Percentiles rank a stretch among this genome's conserved stretches.
Evolutionary conservation across 2,113 vertebrate genomes (phyloP).

Genomic region (Motacilla tschutschensis): DNA sequence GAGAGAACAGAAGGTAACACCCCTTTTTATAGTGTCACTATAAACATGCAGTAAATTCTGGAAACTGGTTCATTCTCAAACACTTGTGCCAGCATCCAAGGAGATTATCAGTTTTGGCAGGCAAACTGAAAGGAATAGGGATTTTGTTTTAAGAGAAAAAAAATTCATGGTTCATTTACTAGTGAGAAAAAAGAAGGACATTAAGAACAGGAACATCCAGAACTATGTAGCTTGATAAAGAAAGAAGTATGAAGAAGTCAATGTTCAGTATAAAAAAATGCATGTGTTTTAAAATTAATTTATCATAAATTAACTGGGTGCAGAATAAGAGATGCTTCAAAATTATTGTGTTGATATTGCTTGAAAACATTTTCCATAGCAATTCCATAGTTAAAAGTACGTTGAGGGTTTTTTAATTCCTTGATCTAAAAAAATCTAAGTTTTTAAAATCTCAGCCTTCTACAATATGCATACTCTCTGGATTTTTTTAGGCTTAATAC

Average conservation of each 20-base stretch:
- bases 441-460: not conserved
- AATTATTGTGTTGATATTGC: not conserved
- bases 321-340: not conserved
- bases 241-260: not conserved
- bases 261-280: not conserved
- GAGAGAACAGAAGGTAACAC: not conserved
- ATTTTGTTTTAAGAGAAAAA: not conserved
- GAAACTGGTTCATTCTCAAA: not conserved
- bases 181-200: not conserved
- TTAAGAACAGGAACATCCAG: not conserved
- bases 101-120: not conserved
- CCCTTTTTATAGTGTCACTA: not conserved
- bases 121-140: not conserved
- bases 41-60: not conserved
- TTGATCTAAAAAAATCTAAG: not conserved
- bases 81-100: not conserved
- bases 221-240: not conserved
- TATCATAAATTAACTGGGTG: not conserved
- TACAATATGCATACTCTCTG: not conserved
- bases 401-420: accelerated
- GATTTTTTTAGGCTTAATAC: not conserved
- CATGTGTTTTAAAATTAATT: not conserved
- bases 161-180: not conserved
- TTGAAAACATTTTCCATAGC: not conserved
- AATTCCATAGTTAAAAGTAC: not conserved